Base-by-base conservation (phyloP, 2,888 invertebrate genomes). In the Pharmacophagus antenor region DNA sequence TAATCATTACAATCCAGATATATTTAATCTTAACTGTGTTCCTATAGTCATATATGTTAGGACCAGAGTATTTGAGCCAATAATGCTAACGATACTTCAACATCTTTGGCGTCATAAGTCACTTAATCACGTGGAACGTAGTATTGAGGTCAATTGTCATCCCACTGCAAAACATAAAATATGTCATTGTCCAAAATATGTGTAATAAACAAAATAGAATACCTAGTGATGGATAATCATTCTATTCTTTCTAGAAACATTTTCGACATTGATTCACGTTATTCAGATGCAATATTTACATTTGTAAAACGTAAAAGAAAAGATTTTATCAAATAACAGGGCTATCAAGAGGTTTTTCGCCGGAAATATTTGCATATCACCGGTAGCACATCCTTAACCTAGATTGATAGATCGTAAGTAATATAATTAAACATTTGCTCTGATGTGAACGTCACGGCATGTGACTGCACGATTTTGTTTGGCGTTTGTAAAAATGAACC, bases 391-490 rank as follows among this genome's bases (percentile, higher is more conserved):
- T 70, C 73, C 76, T 77, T 77, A 71, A 77, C 78, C 76, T 67
- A 77, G 65, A 72, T 77, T 74, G 65, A 69, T 70, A 70, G 69
- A 69, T 70, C 62, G 63, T 61, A 69, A 62, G 70, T 70, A 71
- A 71, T 74, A 71, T 67, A 72, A 72, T 70, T 76, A 75, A 76
- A 77, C 73, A 77, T 77, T 76, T 71, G 68, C 64, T 58, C 48
- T 60, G 55, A 59, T 63, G 65, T 46, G 48, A 56, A 78, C 84
- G 82, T 83, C 82, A 82, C 62, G 63, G 66, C 85, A 84, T 83
- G 86, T 85, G 86, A 86, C 82, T 79, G 64, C 71, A 65, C 69
- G 58, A 72, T 70, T 71, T 70, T 69, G 68, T 37, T 65, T 74
- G 74, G 77, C 76, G 72, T 68, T 69, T 20, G 37, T 47, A 69